phyloP scores from a whole-genome alignment of 2,113 vertebrate species.

The Cheirogaleus medius region DNA sequence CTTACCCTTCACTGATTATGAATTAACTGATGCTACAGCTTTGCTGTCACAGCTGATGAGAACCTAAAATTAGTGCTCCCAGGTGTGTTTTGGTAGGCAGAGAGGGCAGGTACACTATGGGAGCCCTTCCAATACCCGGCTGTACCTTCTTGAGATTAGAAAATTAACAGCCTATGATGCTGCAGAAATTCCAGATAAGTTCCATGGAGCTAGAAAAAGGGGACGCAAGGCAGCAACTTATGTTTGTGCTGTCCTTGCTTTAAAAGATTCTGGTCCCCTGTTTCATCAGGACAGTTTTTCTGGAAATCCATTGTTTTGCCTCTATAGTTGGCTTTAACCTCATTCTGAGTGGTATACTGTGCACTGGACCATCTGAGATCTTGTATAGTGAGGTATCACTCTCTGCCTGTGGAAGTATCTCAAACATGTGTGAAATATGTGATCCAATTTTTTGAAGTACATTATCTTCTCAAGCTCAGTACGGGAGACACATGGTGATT shows the following conservation, averaged over 20 bases:
- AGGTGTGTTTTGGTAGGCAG: slow-evolving; percentile 63
- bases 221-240: background rate
- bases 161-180: background rate
- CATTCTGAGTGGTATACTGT: background rate
- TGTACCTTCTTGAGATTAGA: background rate
- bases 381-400: background rate
- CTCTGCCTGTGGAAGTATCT: slow-evolving; percentile 15
- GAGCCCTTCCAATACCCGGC: slow-evolving; percentile 56
- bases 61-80: slow-evolving; percentile 79
- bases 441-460: background rate
- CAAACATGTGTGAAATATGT: background rate
- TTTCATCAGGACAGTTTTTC: background rate
- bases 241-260: background rate
- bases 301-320: background rate
- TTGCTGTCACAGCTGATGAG: slow-evolving; percentile 80
- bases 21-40: slow-evolving; percentile 77
- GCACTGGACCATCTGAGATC: background rate
- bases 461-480: background rate
- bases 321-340: background rate
- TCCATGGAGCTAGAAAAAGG: background rate
- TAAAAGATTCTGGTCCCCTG: background rate
- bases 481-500: background rate
- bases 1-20: slow-evolving; percentile 66
- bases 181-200: background rate
- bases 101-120: slow-evolving; percentile 48